Conservation (phyloP, 2,113 vertebrate genomes). For the Bagarius yarrelli region DNA sequence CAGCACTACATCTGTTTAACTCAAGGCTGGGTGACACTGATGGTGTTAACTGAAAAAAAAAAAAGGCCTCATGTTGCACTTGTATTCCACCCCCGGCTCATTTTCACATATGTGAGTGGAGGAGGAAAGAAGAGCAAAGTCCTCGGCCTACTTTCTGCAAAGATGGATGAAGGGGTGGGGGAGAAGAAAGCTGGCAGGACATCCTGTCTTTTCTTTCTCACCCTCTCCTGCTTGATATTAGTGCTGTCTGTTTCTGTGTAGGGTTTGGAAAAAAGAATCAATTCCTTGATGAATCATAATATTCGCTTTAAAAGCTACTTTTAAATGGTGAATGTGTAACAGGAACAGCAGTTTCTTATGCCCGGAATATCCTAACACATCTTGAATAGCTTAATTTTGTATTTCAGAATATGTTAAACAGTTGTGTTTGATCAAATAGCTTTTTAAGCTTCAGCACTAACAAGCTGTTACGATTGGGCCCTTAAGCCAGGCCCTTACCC, state of each 20-base stretch:
- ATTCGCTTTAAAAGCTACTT: background rate
- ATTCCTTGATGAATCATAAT: background rate
- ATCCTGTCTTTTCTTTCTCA: conserved; percentile 27
- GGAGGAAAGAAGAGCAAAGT: conserved; percentile 28
- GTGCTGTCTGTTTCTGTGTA: conserved; percentile 14
- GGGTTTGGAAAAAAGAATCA: conserved; percentile 6
- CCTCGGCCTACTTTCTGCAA: conserved; percentile 29
- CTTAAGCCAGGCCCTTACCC: too few species aligned
- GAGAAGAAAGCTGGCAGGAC: conserved; percentile 49
- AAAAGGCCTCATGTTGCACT: conserved; percentile 55
- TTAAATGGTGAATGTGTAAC: background rate
- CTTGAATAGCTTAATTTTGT: background rate
- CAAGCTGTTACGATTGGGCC: too few species aligned
- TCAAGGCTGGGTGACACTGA: conserved; percentile 82
- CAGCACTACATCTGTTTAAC: conserved; percentile 86
- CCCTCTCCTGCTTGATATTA: conserved; percentile 31
- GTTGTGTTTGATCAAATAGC: background rate
- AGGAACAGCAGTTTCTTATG: background rate
- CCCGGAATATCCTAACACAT: background rate
- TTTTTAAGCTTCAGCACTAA: background rate
- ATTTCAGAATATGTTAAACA: background rate
- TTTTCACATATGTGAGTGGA: conserved; percentile 73
- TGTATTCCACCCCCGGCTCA: conserved; percentile 78
- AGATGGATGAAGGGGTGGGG: conserved; percentile 19
- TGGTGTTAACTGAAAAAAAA: conserved; percentile 83